Base-by-base conservation (phyloP, 2,797 vertebrate genomes). In the Zenarchopterus dispar region DNA sequence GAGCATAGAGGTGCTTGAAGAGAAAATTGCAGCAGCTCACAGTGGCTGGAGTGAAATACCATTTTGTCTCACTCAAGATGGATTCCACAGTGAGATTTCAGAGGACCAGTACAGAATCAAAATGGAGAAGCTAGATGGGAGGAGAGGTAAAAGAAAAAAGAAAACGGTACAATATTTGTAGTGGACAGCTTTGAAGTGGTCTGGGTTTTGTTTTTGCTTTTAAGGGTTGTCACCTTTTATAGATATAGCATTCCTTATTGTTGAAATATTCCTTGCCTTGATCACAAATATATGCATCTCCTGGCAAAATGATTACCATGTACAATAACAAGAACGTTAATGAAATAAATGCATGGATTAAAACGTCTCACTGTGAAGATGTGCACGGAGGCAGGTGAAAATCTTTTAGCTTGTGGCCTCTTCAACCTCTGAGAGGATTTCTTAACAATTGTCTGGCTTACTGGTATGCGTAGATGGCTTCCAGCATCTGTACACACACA, bases 31-130 rank as follows among this genome's bases (percentile, higher is more conserved):
- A 72, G 88, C 82, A 79, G 85, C 84, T 89, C 81, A 75, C 80
- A 84, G 90, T 71, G 70, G 84, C 88, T 87, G 78, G 70, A 87
- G 87, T 84, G 87, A 92, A 91, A 90, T 75, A 89, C 77, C 86
- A 88, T 89, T 91, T 90, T 88, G 88, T 86, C 85, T 90, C 83
- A 70, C 91, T 89, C 87, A 91, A 92, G 88, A 91, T 91, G 89
- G 89, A 91, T 90, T 91, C 90, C 91, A 89, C 85, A 78, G 80
- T 81, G 85, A 89, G 84, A 89, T 90, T 89, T 88, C 84, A 81
- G 82, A 88, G 81, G 79, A 84, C 89, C 84, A 84, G 87, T 75
- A 81, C 88, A 75, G 84, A 90, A 89, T 91, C 90, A 92, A 90
- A 91, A 91, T 90, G 90, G 90, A 91, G 91, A 91, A 88, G 83